These are phyloP conservation scores for Poeciliopsis turneri DNA, from an alignment of 2,797 vertebrate species.

Conservation along the genomic window DNA sequence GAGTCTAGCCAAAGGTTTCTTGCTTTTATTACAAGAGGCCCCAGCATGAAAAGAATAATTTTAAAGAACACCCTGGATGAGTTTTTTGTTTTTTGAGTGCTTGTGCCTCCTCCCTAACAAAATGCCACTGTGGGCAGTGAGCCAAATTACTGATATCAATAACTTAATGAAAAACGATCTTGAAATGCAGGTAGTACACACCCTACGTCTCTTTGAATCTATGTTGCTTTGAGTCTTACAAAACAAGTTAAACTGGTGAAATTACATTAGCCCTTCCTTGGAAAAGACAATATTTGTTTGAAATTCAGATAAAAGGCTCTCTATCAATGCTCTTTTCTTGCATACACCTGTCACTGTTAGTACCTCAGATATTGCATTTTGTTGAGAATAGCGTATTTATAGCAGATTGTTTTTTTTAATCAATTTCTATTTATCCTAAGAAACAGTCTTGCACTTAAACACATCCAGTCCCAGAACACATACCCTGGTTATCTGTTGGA, in stretches of 20 bases:
- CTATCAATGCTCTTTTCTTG: background rate
- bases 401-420: background rate
- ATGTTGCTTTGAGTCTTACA: background rate
- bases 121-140: background rate
- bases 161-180: background rate
- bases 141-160: background rate
- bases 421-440: background rate
- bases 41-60: background rate
- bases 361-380: background rate
- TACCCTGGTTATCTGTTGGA: background rate
- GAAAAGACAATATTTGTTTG: background rate
- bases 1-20: background rate
- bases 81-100: background rate
- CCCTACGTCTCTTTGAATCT: background rate
- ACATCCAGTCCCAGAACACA: background rate
- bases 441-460: background rate
- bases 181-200: background rate
- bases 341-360: background rate
- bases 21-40: background rate
- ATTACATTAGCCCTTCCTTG: background rate
- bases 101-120: background rate
- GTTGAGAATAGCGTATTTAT: background rate
- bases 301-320: background rate
- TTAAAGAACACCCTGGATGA: background rate
- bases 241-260: background rate